Evolutionary conservation across 2,888 invertebrate genomes (phyloP).

Genomic region (Drosophila testacea): DNA sequence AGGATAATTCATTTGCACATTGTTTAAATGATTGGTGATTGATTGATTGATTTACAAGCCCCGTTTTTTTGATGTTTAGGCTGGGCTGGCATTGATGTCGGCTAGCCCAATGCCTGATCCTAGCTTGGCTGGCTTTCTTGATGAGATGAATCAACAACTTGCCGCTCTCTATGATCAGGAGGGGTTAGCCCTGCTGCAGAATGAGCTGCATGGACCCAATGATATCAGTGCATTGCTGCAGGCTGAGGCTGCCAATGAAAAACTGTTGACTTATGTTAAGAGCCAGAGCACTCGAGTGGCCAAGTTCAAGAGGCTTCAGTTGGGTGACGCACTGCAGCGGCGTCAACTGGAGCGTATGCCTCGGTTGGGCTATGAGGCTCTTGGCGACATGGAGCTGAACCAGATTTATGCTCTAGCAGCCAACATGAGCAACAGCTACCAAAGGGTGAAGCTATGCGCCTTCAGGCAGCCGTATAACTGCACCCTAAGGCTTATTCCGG

Average conservation of each 20-base stretch:
- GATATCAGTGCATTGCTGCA: constrained; percentile 62
- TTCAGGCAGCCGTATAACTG: constrained; percentile 88
- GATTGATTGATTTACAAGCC: background rate
- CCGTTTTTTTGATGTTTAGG: constrained; percentile 17
- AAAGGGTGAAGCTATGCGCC: constrained; percentile 91
- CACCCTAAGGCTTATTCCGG: constrained; percentile 89
- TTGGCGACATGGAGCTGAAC: constrained; percentile 88
- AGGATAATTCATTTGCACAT: background rate
- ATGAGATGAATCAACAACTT: constrained; percentile 73
- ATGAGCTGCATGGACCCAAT: constrained; percentile 75
- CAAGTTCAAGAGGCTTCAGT: constrained; percentile 78
- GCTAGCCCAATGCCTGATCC: constrained; percentile 32
- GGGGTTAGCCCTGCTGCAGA: constrained; percentile 71
- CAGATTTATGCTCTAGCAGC: constrained; percentile 88
- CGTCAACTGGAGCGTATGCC: constrained; percentile 91
- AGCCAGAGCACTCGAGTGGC: constrained; percentile 57
- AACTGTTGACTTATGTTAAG: constrained; percentile 67
- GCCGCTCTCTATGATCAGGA: constrained; percentile 76
- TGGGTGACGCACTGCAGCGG: constrained; percentile 88
- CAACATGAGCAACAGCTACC: constrained; percentile 91
- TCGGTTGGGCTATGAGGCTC: constrained; percentile 89
- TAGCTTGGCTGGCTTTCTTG: constrained; percentile 62
- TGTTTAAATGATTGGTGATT: too few relatives aligned
- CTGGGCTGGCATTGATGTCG: background rate
- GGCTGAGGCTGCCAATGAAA: constrained; percentile 72